Conservation (phyloP, 2,797 vertebrate species). For the Carduelis carduelis region DNA sequence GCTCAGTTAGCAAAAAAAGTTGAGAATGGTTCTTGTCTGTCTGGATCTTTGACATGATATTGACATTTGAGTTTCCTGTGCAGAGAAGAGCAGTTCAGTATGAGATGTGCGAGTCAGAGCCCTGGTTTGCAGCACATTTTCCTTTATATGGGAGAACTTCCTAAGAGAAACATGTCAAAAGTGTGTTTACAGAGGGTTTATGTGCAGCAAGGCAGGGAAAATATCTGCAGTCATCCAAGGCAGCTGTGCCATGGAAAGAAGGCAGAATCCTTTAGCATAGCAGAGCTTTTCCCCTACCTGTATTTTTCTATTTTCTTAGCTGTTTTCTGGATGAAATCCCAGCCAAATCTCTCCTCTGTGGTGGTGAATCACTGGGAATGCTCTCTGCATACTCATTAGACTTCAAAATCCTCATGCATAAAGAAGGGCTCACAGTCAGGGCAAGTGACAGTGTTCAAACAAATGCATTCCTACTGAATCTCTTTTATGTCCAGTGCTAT, state of each 20-base stretch:
- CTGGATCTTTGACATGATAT: neutral
- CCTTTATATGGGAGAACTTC: neutral
- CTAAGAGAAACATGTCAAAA: neutral
- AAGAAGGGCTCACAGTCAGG: slow-evolving; percentile 5
- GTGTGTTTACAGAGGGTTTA: neutral
- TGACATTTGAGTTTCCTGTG: neutral
- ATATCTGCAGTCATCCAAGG: accelerated
- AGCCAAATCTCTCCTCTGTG: neutral
- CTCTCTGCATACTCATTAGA: slow-evolving; percentile 36
- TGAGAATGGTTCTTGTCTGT: neutral
- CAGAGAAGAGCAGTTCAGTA: neutral
- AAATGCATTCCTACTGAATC: neutral
- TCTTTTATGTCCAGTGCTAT: neutral
- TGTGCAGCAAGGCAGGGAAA: neutral
- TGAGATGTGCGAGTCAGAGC: neutral
- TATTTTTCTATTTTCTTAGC: slow-evolving; percentile 5
- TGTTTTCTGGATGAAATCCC: neutral
- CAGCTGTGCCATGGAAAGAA: neutral
- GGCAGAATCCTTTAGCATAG: neutral
- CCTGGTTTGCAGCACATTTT: neutral
- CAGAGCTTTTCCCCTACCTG: neutral
- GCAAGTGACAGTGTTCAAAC: neutral
- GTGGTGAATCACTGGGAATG: slow-evolving; percentile 10
- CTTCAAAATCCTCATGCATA: slow-evolving; percentile 20
- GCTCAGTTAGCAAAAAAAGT: neutral